Base-by-base conservation (phyloP, 2,797 vertebrate species). In the Pseudotriccus pelzelni region DNA sequence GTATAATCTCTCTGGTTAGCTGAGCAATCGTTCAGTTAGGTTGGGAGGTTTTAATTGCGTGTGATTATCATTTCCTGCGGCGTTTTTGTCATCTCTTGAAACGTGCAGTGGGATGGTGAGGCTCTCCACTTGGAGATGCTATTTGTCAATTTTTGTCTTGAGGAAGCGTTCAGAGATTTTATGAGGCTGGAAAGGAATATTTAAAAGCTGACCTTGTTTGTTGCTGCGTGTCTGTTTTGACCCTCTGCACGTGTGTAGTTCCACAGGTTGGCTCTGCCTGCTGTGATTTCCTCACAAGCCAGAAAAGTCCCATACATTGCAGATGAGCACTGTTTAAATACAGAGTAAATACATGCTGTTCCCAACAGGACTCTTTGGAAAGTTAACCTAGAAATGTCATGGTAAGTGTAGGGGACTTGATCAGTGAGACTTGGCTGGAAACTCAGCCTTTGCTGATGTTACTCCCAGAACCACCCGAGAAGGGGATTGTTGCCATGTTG, bases 111-210 rank as follows among this genome's bases (percentile, higher is more conserved):
- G 58, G 53, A 1, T 28, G 72, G 66, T 41, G 32, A 91, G 55
- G 16, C 41, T 92, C 77, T 93, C 88, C 72, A 63, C 91, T 93
- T 87, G 93, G 95, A 96, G 94, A 96, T 96, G 88, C 75, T 94
- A 27, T 95, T 96, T 90, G 75, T 92, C 87, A 86, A 66, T 84
- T 94, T 96, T 87, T 86, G 12, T 84, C 67, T 59, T 50, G 86
- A 74, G 67, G 67, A 47, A 79, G 60, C 30, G 32, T 37, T 90
- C 63, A 30, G 82, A 69, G 79, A 75, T 69, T n/a, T 59, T 37
- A 46, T 67, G 69, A 69, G 50, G 4, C 46, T 50, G 39, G 32
- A 24, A 28, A 69, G 73, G 73, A 59, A 19, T 47, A 66, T 84
- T 89, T 27, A 28, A 69, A 84, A 77, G 14, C 55, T 52, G 47